A percentile compares a stretch with the other conserved stretches of the same genome.
Evolutionary conservation across 53 echinoderm and acorn worm species (phyloP).

Genomic region (Hippasteria phrygiana): DNA sequence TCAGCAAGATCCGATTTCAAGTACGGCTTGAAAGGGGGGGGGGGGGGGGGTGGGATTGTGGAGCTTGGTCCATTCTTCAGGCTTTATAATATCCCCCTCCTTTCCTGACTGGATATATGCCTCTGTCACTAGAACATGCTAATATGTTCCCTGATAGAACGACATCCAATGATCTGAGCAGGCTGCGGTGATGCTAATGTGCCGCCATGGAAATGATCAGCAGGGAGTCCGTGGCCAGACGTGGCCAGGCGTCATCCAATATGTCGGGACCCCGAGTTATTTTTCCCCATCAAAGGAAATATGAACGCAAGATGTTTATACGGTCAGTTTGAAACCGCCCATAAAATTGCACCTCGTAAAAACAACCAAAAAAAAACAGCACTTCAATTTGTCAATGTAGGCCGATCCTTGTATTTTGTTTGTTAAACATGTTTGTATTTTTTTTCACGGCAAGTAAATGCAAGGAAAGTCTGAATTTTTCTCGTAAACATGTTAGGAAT

Average conservation of each 20-base stretch:
- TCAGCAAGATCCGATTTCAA: conserved; percentile 45
- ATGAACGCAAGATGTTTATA: conserved; percentile 17
- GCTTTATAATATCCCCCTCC: conserved; percentile 7
- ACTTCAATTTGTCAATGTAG: background rate
- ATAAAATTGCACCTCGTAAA: background rate
- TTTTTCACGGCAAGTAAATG: no score
- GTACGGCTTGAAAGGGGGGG: conserved; percentile 27
- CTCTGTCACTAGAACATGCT: conserved; percentile 39
- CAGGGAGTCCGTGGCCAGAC: conserved; percentile 27
- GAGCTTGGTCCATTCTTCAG: conserved; percentile 13
- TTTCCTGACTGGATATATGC: background rate
- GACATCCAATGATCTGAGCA: background rate
- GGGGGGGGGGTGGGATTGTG: background rate
- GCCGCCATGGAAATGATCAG: conserved; percentile 20
- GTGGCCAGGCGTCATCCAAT: conserved; percentile 28
- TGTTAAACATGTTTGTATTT: background rate
- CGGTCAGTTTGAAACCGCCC: background rate
- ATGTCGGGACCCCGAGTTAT: conserved; percentile 5
- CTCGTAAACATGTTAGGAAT: no score
- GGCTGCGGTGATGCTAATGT: background rate
- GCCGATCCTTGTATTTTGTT: background rate
- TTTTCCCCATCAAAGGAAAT: conserved; percentile 45
- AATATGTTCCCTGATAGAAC: background rate
- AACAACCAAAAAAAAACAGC: background rate
- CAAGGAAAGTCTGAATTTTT: no score